A percentile compares a stretch with the other conserved stretches of the same genome.
These are phyloP conservation scores for Datnioides undecimradiatus DNA, from an alignment of 2,113 vertebrate genomes.

Conservation along the genomic window DNA sequence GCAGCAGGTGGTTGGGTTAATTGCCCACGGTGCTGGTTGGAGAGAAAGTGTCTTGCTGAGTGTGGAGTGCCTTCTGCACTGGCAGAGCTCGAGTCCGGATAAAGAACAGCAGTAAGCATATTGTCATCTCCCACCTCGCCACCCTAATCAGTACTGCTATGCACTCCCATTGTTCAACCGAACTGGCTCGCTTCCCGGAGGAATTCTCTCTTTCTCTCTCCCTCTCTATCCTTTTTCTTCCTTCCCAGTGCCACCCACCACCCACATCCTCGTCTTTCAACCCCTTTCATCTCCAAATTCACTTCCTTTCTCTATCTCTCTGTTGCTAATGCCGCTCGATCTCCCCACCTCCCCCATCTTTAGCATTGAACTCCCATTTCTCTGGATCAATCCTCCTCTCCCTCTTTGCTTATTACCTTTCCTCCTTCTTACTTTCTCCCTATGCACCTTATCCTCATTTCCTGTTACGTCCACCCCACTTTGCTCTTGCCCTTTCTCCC, in stretches of 20 bases:
- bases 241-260: constrained; percentile 48
- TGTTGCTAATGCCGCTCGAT: constrained; percentile 38
- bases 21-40: constrained; percentile 66
- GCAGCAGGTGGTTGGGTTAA: constrained; percentile 79
- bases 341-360: constrained; percentile 47
- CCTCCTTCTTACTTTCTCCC: constrained; percentile 33
- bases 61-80: constrained; percentile 59
- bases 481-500: constrained; percentile 27
- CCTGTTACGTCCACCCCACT: constrained; percentile 22
- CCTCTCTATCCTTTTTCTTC: constrained; percentile 18
- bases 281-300: constrained; percentile 53
- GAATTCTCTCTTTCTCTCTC: constrained; percentile 42
- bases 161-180: constrained; percentile 73
- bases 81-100: constrained; percentile 62
- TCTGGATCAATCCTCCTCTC: constrained; percentile 49
- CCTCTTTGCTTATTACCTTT: constrained; percentile 20
- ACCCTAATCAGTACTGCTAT: constrained; percentile 71
- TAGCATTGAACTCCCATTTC: constrained; percentile 49
- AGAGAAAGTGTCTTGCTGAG: constrained; percentile 64
- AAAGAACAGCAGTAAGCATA: constrained; percentile 76
- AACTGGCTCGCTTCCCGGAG: constrained; percentile 73
- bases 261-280: constrained; percentile 46
- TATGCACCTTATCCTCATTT: constrained; percentile 18
- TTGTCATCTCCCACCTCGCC: constrained; percentile 76
- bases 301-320: constrained; percentile 32